Evolutionary conservation across 2,888 invertebrate genomes (phyloP).

Genomic region (Atherix ibis): DNA sequence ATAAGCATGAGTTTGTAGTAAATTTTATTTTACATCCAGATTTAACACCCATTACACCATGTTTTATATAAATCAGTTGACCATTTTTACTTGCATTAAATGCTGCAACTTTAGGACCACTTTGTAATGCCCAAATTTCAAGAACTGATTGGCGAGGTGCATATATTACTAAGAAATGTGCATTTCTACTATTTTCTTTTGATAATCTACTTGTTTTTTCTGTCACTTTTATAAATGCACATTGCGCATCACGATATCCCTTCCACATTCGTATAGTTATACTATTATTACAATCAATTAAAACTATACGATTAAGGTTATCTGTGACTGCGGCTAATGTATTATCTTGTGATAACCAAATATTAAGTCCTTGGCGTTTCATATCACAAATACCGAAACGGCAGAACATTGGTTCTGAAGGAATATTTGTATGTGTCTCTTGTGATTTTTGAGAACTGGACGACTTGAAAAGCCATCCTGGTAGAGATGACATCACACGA

Average conservation of each 20-base stretch:
- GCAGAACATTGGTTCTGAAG: conserved; percentile 52
- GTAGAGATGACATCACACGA: conserved; percentile 64
- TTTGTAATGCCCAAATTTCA: conserved; percentile 84
- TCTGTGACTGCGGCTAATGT: conserved; percentile 70
- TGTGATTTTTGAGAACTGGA: conserved; percentile 29
- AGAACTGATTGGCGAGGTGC: conserved; percentile 82
- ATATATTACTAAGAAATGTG: conserved; percentile 79
- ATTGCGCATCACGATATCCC: conserved; percentile 91
- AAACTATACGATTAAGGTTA: conserved; percentile 69
- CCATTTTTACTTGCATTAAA: conserved; percentile 81
- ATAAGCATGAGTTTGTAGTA: conserved; percentile 53
- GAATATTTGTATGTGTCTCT: conserved; percentile 24
- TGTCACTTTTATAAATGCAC: conserved; percentile 76
- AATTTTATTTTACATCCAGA: conserved; percentile 41
- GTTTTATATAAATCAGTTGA: conserved; percentile 60
- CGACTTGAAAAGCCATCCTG: conserved; percentile 41
- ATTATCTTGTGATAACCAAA: conserved; percentile 57
- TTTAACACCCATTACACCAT: conserved; percentile 61
- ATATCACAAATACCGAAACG: conserved; percentile 71
- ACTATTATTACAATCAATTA: conserved; percentile 70
- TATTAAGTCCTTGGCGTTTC: conserved; percentile 53
- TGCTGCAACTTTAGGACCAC: conserved; percentile 78
- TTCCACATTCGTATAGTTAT: conserved; percentile 78
- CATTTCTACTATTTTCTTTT: conserved; percentile 30
- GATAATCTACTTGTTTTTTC: conserved; percentile 36